These are phyloP conservation scores for Egretta garzetta DNA, from an alignment of 2,113 vertebrate species.

Conservation along the genomic window DNA sequence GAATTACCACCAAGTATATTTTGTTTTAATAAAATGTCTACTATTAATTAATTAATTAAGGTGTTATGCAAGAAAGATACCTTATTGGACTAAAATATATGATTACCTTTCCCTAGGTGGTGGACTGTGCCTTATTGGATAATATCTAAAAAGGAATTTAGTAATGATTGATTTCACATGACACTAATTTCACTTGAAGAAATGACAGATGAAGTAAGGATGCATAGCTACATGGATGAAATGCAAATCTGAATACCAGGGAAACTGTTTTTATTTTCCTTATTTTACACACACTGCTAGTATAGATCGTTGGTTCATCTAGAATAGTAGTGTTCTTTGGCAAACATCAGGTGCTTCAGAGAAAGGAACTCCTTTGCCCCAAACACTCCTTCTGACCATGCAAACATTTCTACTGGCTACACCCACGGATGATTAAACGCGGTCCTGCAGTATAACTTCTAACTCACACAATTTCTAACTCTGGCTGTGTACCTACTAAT, in stretches of 20 bases:
- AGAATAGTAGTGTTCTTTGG: not conserved
- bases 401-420: not conserved
- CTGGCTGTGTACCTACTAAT: not conserved
- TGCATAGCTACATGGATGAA: not conserved
- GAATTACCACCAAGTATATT: not conserved
- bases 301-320: not conserved
- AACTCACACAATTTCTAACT: not conserved
- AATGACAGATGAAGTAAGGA: not conserved
- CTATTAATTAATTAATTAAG: not conserved
- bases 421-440: not conserved
- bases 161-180: not conserved
- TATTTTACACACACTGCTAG: not conserved
- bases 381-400: not conserved
- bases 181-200: not conserved
- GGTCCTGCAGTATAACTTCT: not conserved
- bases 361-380: not conserved
- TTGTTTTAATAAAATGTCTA: constrained; percentile 11
- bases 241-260: not conserved
- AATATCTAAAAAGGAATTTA: not conserved
- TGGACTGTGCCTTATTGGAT: not conserved
- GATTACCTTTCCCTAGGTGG: not conserved
- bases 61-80: not conserved
- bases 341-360: not conserved
- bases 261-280: not conserved
- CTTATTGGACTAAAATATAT: not conserved